These are phyloP conservation scores for Penaeus japonicus DNA, from an alignment of 1,140 invertebrate species.

Conservation along the genomic window DNA sequence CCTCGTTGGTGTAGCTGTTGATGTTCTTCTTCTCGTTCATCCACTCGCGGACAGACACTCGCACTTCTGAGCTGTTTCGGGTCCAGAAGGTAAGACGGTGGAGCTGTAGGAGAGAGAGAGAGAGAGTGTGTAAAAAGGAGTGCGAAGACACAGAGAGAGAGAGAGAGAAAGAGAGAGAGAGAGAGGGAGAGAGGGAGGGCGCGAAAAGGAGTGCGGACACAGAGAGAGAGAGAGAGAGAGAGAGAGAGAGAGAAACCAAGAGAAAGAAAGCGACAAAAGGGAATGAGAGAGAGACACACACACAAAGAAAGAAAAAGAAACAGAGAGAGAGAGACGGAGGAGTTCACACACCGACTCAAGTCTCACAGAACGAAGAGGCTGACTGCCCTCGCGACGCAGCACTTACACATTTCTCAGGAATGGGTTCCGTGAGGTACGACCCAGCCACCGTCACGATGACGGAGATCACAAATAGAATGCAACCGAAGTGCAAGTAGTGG, in stretches of 20 bases:
- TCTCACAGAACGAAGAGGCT: too few species aligned
- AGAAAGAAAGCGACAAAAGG: not conserved
- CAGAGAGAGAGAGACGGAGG: not conserved
- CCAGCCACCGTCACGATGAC: conserved; percentile 64
- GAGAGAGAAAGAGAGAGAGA: not conserved
- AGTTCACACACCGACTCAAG: too few species aligned
- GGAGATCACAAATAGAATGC: conserved; percentile 65
- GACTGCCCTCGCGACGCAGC: too few species aligned
- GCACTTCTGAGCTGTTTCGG: conserved; percentile 62
- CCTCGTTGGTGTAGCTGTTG: not conserved
- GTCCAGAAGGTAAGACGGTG: conserved; percentile 66
- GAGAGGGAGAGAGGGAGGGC: not conserved
- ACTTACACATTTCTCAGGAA: conserved; percentile 63
- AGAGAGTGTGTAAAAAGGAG: too few species aligned
- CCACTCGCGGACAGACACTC: conserved; percentile 36
- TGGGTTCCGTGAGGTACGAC: conserved; percentile 65
- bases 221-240: too few species aligned
- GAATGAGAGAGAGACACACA: too few species aligned
- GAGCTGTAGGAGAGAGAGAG: conserved; percentile 60
- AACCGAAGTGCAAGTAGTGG: conserved; percentile 68
- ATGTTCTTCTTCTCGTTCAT: conserved; percentile 1
- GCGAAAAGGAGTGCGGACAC: too few species aligned
- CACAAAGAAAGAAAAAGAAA: too few species aligned
- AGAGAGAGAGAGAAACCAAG: not conserved
- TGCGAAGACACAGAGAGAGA: not conserved